Evolutionary conservation across 2,113 vertebrate species (phyloP).

Genomic region (Spilogale gracilis): DNA sequence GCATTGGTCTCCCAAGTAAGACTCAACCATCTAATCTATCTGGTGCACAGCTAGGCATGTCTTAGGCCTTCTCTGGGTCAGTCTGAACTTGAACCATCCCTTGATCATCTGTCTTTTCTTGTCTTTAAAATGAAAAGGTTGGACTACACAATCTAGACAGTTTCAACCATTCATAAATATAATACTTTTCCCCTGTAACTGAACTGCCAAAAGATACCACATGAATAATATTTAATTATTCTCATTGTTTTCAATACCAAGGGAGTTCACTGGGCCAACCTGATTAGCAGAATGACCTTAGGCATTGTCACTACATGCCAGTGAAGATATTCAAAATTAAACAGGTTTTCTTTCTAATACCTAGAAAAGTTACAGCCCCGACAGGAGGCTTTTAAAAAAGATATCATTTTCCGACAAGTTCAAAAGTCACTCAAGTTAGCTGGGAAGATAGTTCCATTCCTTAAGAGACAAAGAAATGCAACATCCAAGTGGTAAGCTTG

Average conservation of each 20-base stretch:
- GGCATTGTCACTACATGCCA: not conserved
- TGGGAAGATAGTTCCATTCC: not conserved
- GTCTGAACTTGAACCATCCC: not conserved
- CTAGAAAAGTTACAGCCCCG: not conserved
- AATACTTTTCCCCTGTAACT: not conserved
- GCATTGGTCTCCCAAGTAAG: not conserved
- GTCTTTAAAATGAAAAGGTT: conserved; percentile 5
- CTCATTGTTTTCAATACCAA: not conserved
- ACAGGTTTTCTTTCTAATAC: not conserved
- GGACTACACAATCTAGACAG: not conserved
- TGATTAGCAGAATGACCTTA: not conserved
- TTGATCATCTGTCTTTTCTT: not conserved
- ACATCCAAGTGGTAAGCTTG: not conserved
- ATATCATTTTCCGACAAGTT: conserved; percentile 41
- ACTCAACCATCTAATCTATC: not conserved
- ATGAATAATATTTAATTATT: not conserved
- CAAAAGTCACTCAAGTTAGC: not conserved
- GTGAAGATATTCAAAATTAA: conserved; percentile 2
- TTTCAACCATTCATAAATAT: not conserved
- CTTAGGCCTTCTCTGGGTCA: not conserved
- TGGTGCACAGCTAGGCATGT: not conserved
- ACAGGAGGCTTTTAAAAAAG: not conserved
- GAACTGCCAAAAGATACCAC: not conserved
- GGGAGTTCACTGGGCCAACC: not conserved
- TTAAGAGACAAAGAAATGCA: conserved; percentile 42